phyloP scores from a whole-genome alignment of 2,888 invertebrate species.

The Allacma fusca region DNA sequence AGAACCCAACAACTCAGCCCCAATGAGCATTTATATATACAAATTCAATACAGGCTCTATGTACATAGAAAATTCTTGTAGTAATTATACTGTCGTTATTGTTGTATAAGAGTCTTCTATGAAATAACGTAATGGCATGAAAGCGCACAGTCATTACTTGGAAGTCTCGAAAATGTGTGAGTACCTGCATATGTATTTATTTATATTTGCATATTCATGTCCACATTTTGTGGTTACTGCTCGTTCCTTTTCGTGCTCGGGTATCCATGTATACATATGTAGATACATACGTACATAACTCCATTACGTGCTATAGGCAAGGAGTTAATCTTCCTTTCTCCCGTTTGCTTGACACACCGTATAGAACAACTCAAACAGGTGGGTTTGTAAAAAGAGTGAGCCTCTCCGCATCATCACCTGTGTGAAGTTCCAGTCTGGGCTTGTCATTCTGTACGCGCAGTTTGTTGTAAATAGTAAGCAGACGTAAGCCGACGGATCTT shows the following conservation, averaged over 20 bases:
- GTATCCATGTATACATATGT: not conserved
- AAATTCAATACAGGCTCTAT: too few species aligned
- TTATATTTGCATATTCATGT: slow-evolving; percentile 2
- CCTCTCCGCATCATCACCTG: slow-evolving; percentile 20
- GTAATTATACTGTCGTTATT: not conserved
- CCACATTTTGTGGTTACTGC: slow-evolving; percentile 5
- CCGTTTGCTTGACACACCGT: slow-evolving; percentile 13
- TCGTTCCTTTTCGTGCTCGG: not conserved
- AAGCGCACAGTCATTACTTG: too few species aligned
- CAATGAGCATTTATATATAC: too few species aligned
- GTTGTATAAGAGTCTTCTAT: too few species aligned
- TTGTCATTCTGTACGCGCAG: slow-evolving; percentile 17
- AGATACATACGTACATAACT: not conserved
- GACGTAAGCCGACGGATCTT: not conserved
- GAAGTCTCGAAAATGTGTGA: too few species aligned
- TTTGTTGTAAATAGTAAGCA: not conserved
- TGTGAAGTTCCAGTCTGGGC: slow-evolving; percentile 24
- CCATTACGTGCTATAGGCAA: slow-evolving; percentile 8
- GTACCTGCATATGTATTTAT: too few species aligned
- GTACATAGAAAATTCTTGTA: not conserved
- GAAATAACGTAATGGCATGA: too few species aligned
- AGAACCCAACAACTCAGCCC: too few species aligned
- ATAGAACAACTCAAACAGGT: slow-evolving; percentile 25
- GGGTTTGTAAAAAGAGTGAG: slow-evolving; percentile 7
- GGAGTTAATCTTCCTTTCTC: not conserved